Conservation (phyloP, 2,113 vertebrate species). For the Chitala chitala region DNA sequence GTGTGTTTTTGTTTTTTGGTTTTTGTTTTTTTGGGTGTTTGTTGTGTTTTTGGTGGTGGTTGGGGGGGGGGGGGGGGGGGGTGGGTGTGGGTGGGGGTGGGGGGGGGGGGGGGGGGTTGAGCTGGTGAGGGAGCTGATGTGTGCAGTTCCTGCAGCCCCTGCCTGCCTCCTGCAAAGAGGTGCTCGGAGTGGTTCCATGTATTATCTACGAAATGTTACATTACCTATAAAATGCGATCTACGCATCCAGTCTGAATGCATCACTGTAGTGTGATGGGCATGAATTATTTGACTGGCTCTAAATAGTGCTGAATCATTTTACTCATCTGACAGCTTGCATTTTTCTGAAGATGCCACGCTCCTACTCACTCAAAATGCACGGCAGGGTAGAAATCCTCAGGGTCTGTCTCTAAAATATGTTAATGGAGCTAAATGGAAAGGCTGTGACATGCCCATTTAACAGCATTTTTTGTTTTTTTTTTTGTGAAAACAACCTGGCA, state of each 20-base stretch:
- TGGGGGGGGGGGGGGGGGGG: too few relatives aligned
- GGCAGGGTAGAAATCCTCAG: conserved; percentile 10
- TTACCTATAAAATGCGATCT: neutral
- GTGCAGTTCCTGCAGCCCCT: too few relatives aligned
- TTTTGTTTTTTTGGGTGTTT: too few relatives aligned
- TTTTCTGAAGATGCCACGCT: conserved; percentile 31
- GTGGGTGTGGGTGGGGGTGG: too few relatives aligned
- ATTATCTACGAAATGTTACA: too few relatives aligned
- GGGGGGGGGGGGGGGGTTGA: too few relatives aligned
- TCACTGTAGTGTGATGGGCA: neutral
- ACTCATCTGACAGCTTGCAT: conserved; percentile 13
- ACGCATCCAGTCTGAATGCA: neutral
- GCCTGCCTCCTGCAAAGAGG: neutral
- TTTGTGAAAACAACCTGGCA: conserved; percentile 40
- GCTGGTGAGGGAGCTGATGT: neutral
- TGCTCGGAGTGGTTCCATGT: neutral
- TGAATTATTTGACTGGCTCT: neutral
- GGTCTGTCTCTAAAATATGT: conserved; percentile 28
- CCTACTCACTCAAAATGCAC: neutral
- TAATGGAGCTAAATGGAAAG: conserved; percentile 32
- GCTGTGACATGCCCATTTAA: conserved; percentile 55
- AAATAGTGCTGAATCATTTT: neutral
- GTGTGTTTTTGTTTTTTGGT: too few relatives aligned
- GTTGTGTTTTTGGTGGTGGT: too few relatives aligned
- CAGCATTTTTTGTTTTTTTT: conserved; percentile 17